Percentiles rank a stretch among this genome's conserved stretches.
phyloP scores from a whole-genome alignment of 2,888 invertebrate genomes.

The Nomada hirtipes region DNA sequence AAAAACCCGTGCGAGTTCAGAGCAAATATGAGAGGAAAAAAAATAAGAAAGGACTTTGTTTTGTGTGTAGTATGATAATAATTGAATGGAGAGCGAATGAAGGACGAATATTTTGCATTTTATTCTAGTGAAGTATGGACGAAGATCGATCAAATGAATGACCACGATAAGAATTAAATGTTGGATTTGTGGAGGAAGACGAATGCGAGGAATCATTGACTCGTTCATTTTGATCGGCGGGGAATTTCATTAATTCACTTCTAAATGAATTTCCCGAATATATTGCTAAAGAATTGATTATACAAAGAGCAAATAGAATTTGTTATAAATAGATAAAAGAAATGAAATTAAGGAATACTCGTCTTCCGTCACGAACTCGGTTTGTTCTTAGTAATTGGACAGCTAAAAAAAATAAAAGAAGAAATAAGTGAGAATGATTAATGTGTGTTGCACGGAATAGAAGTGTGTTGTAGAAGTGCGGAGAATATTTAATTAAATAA shows the following conservation, averaged over 20 bases:
- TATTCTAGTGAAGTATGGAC: constrained; percentile 66
- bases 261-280: background rate
- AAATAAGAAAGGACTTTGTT: constrained; percentile 38
- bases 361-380: constrained; percentile 71
- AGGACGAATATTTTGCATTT: constrained; percentile 71
- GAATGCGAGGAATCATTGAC: constrained; percentile 16
- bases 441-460: constrained; percentile 78
- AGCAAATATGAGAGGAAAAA: constrained; percentile 51
- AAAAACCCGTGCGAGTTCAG: constrained; percentile 60
- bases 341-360: background rate
- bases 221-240: background rate
- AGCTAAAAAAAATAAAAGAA: constrained; percentile 30
- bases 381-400: constrained; percentile 66
- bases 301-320: background rate
- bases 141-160: constrained; percentile 38
- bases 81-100: constrained; percentile 65
- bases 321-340: background rate
- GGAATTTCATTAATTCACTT: too few relatives aligned
- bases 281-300: background rate
- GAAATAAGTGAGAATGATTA: constrained; percentile 73
- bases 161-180: constrained; percentile 31
- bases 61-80: constrained; percentile 68
- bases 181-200: constrained; percentile 66
- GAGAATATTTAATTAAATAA: constrained; percentile 83
- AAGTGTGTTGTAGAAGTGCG: constrained; percentile 82